A percentile compares a stretch with the other conserved stretches of the same genome.
These are phyloP conservation scores for Melanophora roralis DNA, from an alignment of 2,888 invertebrate species.

Conservation along the genomic window DNA sequence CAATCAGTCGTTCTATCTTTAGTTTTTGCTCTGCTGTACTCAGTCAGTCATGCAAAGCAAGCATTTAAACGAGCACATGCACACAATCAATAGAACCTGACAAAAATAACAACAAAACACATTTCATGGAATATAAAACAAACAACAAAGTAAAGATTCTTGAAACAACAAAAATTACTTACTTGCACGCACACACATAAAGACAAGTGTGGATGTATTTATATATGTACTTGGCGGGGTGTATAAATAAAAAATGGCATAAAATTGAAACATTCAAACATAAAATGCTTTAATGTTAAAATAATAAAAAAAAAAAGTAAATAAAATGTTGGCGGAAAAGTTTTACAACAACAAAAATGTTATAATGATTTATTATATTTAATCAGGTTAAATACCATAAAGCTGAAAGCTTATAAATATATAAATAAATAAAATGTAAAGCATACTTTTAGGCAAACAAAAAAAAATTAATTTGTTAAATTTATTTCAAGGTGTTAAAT, in stretches of 20 bases:
- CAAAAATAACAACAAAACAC: not conserved
- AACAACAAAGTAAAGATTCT: not conserved
- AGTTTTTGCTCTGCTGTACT: not conserved
- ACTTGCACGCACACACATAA: not conserved
- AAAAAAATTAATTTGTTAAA: no score
- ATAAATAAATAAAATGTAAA: no score
- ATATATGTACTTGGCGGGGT: no score
- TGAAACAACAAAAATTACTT: slow-evolving; percentile 1
- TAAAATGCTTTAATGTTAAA: no score
- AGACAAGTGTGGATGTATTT: not conserved
- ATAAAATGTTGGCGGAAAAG: no score
- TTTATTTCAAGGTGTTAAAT: no score
- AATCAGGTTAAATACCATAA: no score
- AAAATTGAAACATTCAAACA: slow-evolving; percentile 14
- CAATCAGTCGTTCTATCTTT: not conserved
- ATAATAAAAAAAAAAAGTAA: no score
- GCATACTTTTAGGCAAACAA: no score
- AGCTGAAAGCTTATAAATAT: no score
- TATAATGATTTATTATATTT: no score
- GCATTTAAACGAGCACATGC: not conserved
- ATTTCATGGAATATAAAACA: slow-evolving; percentile 1
- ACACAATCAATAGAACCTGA: not conserved
- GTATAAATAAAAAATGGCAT: not conserved
- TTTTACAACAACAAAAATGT: no score
- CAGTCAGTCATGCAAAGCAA: not conserved